Base-by-base conservation (phyloP, 2,888 invertebrate genomes). In the Trilocha varians region DNA sequence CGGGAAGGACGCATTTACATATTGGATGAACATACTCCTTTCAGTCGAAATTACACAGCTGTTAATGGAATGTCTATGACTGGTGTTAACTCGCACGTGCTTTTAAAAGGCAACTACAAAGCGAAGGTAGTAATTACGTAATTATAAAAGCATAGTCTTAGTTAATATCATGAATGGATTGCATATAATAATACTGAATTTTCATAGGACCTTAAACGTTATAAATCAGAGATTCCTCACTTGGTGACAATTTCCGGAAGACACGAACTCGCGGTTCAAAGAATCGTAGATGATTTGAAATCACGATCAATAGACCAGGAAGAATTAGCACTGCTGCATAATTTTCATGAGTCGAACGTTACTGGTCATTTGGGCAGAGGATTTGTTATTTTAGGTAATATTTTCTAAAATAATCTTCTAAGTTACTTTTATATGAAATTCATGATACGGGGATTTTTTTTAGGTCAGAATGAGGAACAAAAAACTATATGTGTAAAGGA, bases 21-120 rank as follows among this genome's bases (percentile, higher is more conserved):
- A 11, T 85, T 93, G 2, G 83, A 87, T 0, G 90, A 86, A 47
- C 78, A 70, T 72, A 86, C 57, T 42, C 76, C 56, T 1, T 90
- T 90, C 80, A 65, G 79, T 6, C 88, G 90, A 18, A 88, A 64
- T 0, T 74, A 64, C 42, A 49, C 61, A 1, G 78, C 72, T n/a
- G 51, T 78, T 13, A 79, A 74, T 47, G 54, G 59, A 16, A 52
- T 72, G 37, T 67, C 78, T 0, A 41, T 70, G 14, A 60, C 64
- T 4, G 78, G 78, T 1, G 42, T 66, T 16, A 70, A 70, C 36
- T 55, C 65, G 1, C 78, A 77, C 38, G 62, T 68, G 1, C 51
- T 78, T n/a, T 45, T 78, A 8, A 49, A 70, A 36, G 67, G 72
- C 16, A 45, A 57, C 43, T 52, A 58, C 40, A 75, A 65, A 39